Evolutionary conservation across 2,797 vertebrate genomes (phyloP), one percentile per base, ranked within the genome.

Genomic region (Gastrophryne carolinensis): DNA sequence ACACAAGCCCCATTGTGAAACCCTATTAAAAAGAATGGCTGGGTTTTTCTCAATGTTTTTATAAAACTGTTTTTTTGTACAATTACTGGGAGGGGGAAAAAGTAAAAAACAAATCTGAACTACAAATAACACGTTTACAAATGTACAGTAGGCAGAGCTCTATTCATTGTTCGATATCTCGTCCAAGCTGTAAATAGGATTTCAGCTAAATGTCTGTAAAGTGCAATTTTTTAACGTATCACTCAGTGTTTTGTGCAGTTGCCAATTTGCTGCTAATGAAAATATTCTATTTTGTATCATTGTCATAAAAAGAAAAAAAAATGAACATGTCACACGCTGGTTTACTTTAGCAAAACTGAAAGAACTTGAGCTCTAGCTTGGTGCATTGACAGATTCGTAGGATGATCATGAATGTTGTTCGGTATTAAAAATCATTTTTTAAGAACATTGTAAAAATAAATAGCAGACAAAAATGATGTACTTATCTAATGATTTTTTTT

Each of bases 241-340:
- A 84, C 81, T 86, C 88, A 86, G 86, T 86, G 84, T 88, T 90
- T 85, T 84, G 84, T 88, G 89, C 82, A 77, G 80, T 87, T 89
- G 81, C 86, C 89, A 86, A 83, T 89, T 88, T 88, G 86, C 87
- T 90, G 88, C 84, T 91, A 87, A 89, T 87, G 82, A 85, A 85
- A 85, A 90, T 82, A 89, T 85, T 89, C 90, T 90, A 89, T 91
- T 91, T 90, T 89, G 87, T 90, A 90, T 88, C 79, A 80, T 85
- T 88, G 88, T 90, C 82, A 87, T 86, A 85, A 85, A 87, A 75
- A 17, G 47, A 63, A 84, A 26, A 12, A 74, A 81, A 79, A 77
- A 73, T 64, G 3, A 82, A 80, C 2, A 62, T 47, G 79, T 85
- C 82, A 64, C 50, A 58, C 27, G 76, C 84, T 79, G 72, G 63